Base-by-base conservation (phyloP, 1,140 invertebrate species). In the Physella acuta region DNA sequence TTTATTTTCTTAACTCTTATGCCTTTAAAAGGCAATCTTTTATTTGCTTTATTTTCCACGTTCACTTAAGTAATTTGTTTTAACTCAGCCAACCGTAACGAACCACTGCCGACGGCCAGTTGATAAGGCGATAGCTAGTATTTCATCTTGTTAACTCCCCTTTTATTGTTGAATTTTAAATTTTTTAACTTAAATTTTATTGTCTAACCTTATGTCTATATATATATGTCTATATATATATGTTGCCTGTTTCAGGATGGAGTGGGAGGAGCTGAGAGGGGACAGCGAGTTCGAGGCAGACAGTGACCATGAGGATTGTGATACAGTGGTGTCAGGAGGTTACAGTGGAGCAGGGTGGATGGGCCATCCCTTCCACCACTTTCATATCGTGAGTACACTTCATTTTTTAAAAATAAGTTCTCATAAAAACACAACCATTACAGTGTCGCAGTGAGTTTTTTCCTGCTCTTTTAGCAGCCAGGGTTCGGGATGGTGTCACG, bases 281-380 rank as follows among this genome's bases (percentile, higher is more conserved):
- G 72, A 73, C 31, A 70, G 70, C 34, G 68, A 73, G 55, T 67
- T 71, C 20, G 70, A 76, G 53, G 62, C 70, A 20, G 70, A 72
- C 59, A 73, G 72, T 56, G 72, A 71, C 62, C 71, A 73, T 62
- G 67, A 71, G 5, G 70, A 73, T 59, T 49, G 36, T 39, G 68
- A 73, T 44, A 44, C 8, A 44, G 39, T 11, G 8, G 8, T 20
- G 39, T 62, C 30, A 33, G 36, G 14, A 34, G 28, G 17, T 17
- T 36, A 30, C 58, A 37, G 24, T 33, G 34, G 31, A 24, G 68
- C 44, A 26, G 65, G 56, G 14, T 73, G 72, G 72, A 51, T 64
- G 24, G 61, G 49, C 26, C 44, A 65, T 52, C 34, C 49, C 17
- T 26, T 53, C 3, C 39, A 49, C 16, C 52, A 68, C 65, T 72